Percentiles rank a stretch among this genome's conserved stretches.
These are phyloP conservation scores for Piaya cayana DNA, from an alignment of 2,113 vertebrate genomes.

Conservation along the genomic window DNA sequence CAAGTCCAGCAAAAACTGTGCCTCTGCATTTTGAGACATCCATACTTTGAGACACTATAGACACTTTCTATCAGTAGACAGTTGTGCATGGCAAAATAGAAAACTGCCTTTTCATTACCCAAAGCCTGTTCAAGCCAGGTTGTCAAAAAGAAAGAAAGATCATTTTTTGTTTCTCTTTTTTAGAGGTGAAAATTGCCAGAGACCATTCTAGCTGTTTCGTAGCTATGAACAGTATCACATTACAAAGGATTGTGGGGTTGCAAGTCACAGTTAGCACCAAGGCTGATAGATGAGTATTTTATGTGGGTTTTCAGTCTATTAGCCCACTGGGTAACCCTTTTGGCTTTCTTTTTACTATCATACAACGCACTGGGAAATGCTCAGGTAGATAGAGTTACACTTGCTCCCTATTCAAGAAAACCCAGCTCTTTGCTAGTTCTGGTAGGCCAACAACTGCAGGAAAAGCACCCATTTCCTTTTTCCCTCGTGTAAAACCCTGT, in stretches of 20 bases:
- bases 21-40: neutral
- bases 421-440: neutral
- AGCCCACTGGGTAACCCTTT: neutral
- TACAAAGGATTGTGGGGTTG: neutral
- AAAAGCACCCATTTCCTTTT: neutral
- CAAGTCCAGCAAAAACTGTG: neutral
- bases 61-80: neutral
- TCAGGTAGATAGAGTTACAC: neutral
- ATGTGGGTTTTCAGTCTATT: neutral
- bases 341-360: neutral
- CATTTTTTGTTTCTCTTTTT: neutral
- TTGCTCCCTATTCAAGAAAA: neutral
- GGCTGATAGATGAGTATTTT: neutral
- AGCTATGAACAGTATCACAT: fast-evolving
- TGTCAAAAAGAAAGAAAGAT: neutral
- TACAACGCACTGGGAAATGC: neutral
- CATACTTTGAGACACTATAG: neutral
- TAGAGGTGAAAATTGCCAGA: neutral
- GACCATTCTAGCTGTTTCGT: neutral
- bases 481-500: neutral
- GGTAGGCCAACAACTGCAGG: neutral
- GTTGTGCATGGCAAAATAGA: neutral
- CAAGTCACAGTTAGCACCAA: neutral
- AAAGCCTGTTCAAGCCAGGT: neutral
- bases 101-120: neutral